These are phyloP conservation scores for Nephrotoma appendiculata DNA, from an alignment of 2,888 invertebrate species.

Conservation along the genomic window DNA sequence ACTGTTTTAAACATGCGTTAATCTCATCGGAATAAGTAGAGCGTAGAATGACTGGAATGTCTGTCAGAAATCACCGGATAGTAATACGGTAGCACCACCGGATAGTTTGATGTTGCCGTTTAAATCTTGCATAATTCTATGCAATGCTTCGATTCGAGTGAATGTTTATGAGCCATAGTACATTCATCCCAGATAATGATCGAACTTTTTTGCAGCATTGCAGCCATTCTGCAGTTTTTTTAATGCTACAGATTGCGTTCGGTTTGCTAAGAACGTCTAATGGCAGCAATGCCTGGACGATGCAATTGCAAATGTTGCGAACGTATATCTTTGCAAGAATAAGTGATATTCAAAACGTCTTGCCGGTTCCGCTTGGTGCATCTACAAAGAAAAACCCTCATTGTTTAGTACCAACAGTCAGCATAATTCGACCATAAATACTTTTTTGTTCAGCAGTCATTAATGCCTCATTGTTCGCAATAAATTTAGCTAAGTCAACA, in stretches of 20 bases:
- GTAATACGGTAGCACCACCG: too few relatives aligned
- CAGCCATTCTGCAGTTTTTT: too few relatives aligned
- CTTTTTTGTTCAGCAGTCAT: constrained; percentile 14
- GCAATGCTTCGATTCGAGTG: too few relatives aligned
- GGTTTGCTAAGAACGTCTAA: not conserved
- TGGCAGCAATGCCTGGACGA: not conserved
- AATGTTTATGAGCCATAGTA: too few relatives aligned
- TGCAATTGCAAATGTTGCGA: not conserved
- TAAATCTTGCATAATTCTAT: too few relatives aligned
- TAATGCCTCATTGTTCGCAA: constrained; percentile 8
- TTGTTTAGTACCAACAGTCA: constrained; percentile 12
- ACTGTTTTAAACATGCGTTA: too few relatives aligned
- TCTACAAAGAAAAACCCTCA: constrained; percentile 8
- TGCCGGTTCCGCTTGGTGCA: not conserved
- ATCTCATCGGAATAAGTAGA: too few relatives aligned
- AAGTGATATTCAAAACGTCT: not conserved
- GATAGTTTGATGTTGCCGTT: too few relatives aligned
- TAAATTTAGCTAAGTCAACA: not conserved
- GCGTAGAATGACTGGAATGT: too few relatives aligned
- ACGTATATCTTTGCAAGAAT: not conserved
- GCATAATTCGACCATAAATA: constrained; percentile 16
- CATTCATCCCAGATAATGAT: too few relatives aligned
- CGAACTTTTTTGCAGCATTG: too few relatives aligned
- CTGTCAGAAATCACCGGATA: too few relatives aligned
- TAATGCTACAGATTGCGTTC: not conserved